Conservation (phyloP, 23 tunicate genomes). For the Trididemnum clinides region DNA sequence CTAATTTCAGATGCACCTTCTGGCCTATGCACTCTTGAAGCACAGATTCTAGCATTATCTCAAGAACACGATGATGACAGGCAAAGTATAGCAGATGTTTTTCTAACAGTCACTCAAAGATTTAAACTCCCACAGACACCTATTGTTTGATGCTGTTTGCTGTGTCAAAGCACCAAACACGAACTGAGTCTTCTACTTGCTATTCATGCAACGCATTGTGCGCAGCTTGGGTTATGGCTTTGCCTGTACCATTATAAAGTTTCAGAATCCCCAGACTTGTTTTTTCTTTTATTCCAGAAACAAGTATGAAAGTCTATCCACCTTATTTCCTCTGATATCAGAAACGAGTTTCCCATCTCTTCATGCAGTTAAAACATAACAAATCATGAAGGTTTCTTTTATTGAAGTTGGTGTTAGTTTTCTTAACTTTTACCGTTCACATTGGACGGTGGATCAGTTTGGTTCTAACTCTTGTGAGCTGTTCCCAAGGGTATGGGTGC, state of each 20-base stretch:
- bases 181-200: conserved; percentile 5
- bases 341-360: not conserved
- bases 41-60: not conserved
- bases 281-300: not conserved
- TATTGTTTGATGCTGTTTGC: not conserved
- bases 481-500: not conserved
- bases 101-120: not conserved
- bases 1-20: not conserved
- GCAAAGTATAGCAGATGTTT: not conserved
- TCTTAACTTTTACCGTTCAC: not conserved
- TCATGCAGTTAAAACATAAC: not conserved
- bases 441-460: too few species aligned
- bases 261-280: not conserved
- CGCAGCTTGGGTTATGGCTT: not conserved
- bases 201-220: not conserved
- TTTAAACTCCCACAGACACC: not conserved
- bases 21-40: not conserved
- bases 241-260: not conserved
- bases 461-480: not conserved
- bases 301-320: not conserved
- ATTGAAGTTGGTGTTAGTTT: not conserved
- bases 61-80: not conserved
- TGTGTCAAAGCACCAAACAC: not conserved
- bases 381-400: not conserved
- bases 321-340: not conserved